Conservation (phyloP, 1,140 invertebrate species). For the Drusus annulatus region DNA sequence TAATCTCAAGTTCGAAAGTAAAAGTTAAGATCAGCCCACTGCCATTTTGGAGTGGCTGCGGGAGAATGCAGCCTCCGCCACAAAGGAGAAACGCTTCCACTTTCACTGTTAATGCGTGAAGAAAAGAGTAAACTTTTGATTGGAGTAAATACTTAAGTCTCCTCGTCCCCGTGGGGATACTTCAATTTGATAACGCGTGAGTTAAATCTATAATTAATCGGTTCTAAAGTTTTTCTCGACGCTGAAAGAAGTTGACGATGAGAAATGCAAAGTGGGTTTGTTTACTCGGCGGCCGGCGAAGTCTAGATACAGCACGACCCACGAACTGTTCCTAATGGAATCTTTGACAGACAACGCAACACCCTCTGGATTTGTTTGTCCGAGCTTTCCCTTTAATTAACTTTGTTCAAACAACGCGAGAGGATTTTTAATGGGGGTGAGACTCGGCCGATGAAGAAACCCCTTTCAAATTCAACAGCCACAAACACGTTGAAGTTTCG, state of each 20-base stretch:
- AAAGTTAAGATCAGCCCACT: neutral
- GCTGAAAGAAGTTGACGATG: conserved; percentile 13
- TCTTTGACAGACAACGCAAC: conserved; percentile 40
- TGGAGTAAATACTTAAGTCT: conserved; percentile 9
- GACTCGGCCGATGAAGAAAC: conserved; percentile 11
- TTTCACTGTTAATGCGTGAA: neutral
- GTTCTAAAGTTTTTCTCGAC: neutral
- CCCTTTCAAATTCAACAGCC: conserved; percentile 18
- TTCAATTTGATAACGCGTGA: conserved; percentile 3
- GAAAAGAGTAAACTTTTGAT: conserved; percentile 9
- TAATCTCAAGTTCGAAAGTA: conserved; percentile 19
- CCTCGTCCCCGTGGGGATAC: neutral
- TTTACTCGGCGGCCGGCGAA: neutral
- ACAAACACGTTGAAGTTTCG: neutral
- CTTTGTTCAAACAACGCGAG: conserved; percentile 27
- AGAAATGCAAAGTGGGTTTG: neutral
- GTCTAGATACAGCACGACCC: conserved; percentile 30
- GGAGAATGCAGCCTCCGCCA: neutral
- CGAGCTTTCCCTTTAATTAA: conserved; percentile 35
- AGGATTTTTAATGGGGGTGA: conserved; percentile 30
- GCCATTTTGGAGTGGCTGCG: neutral
- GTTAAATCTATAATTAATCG: neutral
- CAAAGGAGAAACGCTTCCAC: neutral
- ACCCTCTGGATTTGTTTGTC: conserved; percentile 21
- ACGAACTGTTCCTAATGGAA: conserved; percentile 25